phyloP scores from a whole-genome alignment of 2,888 invertebrate genomes.

The Sarcophaga carnaria region DNA sequence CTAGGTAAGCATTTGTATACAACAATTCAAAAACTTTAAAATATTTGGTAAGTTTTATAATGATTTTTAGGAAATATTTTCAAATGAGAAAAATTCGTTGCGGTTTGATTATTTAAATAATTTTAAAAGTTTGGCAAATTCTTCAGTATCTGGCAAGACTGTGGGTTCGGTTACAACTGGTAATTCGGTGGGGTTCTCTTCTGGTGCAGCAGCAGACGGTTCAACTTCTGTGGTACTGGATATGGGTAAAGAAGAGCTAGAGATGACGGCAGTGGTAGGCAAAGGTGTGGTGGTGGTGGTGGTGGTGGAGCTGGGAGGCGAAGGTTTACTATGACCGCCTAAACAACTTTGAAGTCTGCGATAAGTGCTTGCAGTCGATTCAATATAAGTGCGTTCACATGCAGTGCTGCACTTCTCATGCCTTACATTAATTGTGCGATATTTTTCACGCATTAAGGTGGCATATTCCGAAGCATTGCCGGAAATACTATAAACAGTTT shows the following conservation, averaged over 20 bases:
- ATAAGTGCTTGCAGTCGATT: conserved; percentile 75
- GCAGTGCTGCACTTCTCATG: conserved; percentile 74
- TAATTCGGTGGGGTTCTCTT: neutral
- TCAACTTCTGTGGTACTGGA: conserved; percentile 66
- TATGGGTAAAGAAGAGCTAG: conserved; percentile 9
- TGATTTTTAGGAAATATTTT: neutral
- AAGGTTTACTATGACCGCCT: conserved; percentile 73
- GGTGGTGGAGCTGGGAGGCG: conserved; percentile 57
- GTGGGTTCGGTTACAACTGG: neutral
- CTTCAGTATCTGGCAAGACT: neutral
- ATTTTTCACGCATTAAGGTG: conserved; percentile 74
- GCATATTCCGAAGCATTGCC: conserved; percentile 77
- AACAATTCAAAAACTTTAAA: neutral
- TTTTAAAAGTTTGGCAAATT: conserved; percentile 37
- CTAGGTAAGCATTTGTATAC: conserved; percentile 56
- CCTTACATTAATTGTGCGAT: conserved; percentile 74
- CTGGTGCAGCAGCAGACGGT: neutral
- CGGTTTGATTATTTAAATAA: conserved; percentile 14
- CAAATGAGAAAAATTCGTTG: neutral
- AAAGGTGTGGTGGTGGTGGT: conserved; percentile 30
- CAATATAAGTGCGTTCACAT: conserved; percentile 75
- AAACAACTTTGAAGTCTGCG: conserved; percentile 76
- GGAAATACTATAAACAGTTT: conserved; percentile 75
- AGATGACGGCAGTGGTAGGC: conserved; percentile 19
- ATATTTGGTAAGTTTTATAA: conserved; percentile 19